A percentile compares a stretch with the other conserved stretches of the same genome.
Conservation (phyloP, 2,888 invertebrate species). For the Synanthedon myopaeformis region DNA sequence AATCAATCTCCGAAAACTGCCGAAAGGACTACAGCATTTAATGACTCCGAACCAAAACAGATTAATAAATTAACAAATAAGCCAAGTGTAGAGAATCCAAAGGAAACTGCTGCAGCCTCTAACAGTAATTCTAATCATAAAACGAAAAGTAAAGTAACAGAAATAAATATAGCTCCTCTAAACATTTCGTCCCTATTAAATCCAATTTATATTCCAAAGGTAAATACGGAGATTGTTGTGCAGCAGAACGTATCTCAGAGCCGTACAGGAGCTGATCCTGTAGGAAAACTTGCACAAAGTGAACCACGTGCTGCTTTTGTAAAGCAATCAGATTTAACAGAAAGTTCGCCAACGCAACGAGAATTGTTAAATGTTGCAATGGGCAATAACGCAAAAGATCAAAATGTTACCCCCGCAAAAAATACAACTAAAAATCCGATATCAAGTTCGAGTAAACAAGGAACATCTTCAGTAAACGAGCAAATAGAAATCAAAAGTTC, state of each 20-base stretch:
- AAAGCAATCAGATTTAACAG: not conserved
- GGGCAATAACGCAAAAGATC: not conserved
- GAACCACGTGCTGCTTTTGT: too few relatives aligned
- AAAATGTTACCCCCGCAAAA: not conserved
- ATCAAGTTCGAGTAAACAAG: not conserved
- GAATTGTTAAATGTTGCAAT: not conserved
- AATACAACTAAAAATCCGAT: not conserved
- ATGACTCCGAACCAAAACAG: not conserved
- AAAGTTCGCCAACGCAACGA: not conserved
- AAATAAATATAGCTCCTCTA: constrained; percentile 26
- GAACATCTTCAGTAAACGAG: not conserved
- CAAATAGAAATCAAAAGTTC: not conserved
- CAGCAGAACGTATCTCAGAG: too few relatives aligned
- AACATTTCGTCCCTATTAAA: constrained; percentile 52
- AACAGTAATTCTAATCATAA: not conserved
- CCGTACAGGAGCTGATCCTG: too few relatives aligned
- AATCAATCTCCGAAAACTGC: too few relatives aligned
- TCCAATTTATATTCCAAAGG: constrained; percentile 32
- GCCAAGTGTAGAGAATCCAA: not conserved
- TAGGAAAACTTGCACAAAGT: too few relatives aligned
- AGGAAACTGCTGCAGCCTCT: too few relatives aligned
- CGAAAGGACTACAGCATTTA: not conserved
- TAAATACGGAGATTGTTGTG: too few relatives aligned
- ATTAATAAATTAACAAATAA: not conserved
- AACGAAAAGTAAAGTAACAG: not conserved